Evolutionary conservation across 1,140 invertebrate genomes (phyloP).

Genomic region (Aplysia californica): DNA sequence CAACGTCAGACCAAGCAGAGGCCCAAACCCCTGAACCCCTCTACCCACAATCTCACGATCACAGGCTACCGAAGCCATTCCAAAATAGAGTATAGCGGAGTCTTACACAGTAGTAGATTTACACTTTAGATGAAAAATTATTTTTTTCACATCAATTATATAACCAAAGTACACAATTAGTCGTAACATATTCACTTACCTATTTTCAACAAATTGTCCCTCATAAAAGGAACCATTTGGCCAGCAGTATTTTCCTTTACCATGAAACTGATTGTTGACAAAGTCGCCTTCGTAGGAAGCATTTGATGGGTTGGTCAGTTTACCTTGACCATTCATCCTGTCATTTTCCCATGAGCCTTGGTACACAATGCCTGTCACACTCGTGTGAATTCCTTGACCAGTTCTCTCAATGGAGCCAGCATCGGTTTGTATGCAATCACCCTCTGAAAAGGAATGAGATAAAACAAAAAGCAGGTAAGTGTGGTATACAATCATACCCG

Average conservation of each 20-base stretch:
- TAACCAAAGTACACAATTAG: too few species aligned
- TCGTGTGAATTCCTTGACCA: slow-evolving; percentile 60
- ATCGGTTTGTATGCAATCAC: slow-evolving; percentile 56
- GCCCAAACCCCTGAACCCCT: too few species aligned
- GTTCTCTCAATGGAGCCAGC: slow-evolving; percentile 55
- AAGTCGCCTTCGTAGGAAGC: slow-evolving; percentile 63
- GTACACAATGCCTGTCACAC: slow-evolving; percentile 60
- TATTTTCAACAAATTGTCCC: slow-evolving; percentile 66
- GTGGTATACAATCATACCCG: too few species aligned
- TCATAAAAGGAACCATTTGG: slow-evolving; percentile 65
- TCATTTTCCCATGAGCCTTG: slow-evolving; percentile 62
- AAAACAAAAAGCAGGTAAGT: too few species aligned
- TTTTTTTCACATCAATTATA: too few species aligned
- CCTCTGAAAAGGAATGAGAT: slow-evolving; percentile 54
- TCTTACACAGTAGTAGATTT: too few species aligned
- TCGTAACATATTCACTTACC: too few species aligned
- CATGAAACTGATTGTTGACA: slow-evolving; percentile 66
- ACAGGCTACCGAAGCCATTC: too few species aligned
- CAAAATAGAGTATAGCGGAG: too few species aligned
- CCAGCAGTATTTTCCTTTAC: slow-evolving; percentile 64
- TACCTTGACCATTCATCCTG: slow-evolving; percentile 64
- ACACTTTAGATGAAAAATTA: too few species aligned
- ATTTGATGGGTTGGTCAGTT: slow-evolving; percentile 55
- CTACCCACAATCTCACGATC: too few species aligned
- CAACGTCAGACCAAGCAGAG: too few species aligned